Conservation (phyloP, 2,797 vertebrate species). For the Microctenopoma stevenorrisi region DNA sequence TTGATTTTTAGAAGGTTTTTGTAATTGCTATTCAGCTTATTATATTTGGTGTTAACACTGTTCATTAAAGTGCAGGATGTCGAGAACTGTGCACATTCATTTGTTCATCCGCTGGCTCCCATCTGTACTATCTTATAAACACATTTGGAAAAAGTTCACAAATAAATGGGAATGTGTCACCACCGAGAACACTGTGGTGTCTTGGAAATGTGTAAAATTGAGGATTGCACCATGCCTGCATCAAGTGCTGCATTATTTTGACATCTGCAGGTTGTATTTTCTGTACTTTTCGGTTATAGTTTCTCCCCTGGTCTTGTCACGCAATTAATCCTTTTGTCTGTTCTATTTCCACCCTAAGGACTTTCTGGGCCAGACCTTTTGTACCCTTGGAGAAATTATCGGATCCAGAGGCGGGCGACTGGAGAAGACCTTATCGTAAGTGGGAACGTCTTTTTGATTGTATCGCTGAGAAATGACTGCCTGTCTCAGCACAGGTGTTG, state of each 20-base stretch:
- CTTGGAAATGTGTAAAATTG: neutral
- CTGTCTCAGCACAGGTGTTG: constrained; percentile 13
- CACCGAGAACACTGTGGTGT: neutral
- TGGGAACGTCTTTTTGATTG: constrained; percentile 40
- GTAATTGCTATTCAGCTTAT: constrained; percentile 21
- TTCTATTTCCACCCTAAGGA: constrained; percentile 78
- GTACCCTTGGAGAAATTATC: constrained; percentile 96
- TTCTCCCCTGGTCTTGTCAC: constrained; percentile 6
- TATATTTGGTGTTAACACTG: constrained; percentile 5
- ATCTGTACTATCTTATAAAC: neutral
- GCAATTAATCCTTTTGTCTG: constrained; percentile 25
- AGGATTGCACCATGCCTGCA: neutral
- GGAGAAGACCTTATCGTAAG: constrained; percentile 93
- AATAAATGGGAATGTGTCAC: constrained; percentile 14
- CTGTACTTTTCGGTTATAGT: neutral
- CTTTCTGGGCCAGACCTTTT: constrained; percentile 95
- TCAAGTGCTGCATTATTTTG: neutral
- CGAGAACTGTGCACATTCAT: constrained; percentile 10
- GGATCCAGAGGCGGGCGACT: constrained; percentile 91
- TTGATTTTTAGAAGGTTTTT: constrained; percentile 36
- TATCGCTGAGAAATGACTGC: neutral
- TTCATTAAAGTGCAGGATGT: constrained; percentile 21
- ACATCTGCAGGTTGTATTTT: neutral
- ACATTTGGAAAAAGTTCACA: neutral
- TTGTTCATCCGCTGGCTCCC: constrained; percentile 12